Conservation (phyloP, 2,888 invertebrate genomes). For the Ormyrus thymus region DNA sequence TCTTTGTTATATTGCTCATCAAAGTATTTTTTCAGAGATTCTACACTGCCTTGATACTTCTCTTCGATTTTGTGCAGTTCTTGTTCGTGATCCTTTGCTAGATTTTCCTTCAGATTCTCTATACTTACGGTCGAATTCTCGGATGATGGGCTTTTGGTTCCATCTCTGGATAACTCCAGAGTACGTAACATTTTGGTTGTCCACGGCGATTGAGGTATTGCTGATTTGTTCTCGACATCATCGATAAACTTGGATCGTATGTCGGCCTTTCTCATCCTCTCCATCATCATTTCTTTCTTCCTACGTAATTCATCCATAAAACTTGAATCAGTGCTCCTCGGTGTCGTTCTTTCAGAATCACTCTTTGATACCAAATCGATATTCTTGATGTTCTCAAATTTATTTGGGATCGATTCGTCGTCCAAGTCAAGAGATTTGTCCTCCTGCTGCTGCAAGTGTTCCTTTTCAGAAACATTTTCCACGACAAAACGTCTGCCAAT, state of each 20-base stretch:
- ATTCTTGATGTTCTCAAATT: slow-evolving; percentile 67
- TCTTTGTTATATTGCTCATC: slow-evolving; percentile 74
- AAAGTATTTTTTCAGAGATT: slow-evolving; percentile 71
- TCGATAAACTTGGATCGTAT: not conserved
- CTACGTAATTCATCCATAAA: slow-evolving; percentile 63
- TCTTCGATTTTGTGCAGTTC: slow-evolving; percentile 75
- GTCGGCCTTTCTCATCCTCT: slow-evolving; percentile 62
- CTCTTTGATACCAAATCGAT: slow-evolving; percentile 69
- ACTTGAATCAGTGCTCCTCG: slow-evolving; percentile 58
- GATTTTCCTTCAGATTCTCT: slow-evolving; percentile 68
- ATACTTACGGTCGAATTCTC: slow-evolving; percentile 76
- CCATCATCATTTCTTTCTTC: slow-evolving; percentile 64
- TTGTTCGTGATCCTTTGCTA: slow-evolving; percentile 73
- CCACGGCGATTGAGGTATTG: slow-evolving; percentile 13
- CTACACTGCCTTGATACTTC: slow-evolving; percentile 77
- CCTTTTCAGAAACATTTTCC: slow-evolving; percentile 69
- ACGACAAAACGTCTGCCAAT: slow-evolving; percentile 69
- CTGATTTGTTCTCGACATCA: not conserved
- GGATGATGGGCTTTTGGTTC: slow-evolving; percentile 5
- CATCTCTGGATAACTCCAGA: slow-evolving; percentile 31
- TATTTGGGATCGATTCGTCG: slow-evolving; percentile 60
- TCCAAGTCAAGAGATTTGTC: slow-evolving; percentile 60
- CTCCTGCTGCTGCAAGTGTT: slow-evolving; percentile 68
- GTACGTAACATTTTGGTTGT: slow-evolving; percentile 34
- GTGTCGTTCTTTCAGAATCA: slow-evolving; percentile 64